Evolutionary conservation across 2,113 vertebrate genomes (phyloP), one percentile per base, ranked within the genome.

Genomic region (Chionomys nivalis): DNA sequence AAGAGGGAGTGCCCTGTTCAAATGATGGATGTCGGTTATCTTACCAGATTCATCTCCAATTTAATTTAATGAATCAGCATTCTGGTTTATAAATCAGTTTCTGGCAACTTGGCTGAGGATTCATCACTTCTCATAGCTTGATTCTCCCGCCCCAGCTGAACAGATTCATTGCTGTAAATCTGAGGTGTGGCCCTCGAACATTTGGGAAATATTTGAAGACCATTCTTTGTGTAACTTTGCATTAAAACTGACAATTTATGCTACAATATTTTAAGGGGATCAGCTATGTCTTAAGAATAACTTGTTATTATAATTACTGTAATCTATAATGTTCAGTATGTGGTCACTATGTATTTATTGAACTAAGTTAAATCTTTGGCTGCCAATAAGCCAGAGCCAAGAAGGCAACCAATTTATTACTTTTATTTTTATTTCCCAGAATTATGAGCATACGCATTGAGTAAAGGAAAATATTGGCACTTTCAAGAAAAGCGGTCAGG

Each of bases 41-140:
- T 93, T 92, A 96, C 85, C 70, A 96, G 79, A 96, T 88, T 92
- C 93, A 96, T 79, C 70, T 97, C 76, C 85, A 52, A 86, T 95
- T 98, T 96, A 58, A 95, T 90, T 96, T 96, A 96, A 96, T 96
- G 90, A 96, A 95, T 98, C 93, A 93, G 70, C 83, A 95, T 96
- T 96, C 87, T 94, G 90, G 16, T 88, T 96, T 94, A 88, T 95
- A 96, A 96, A 94, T 97, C 86, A 96, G 94, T 96, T 95, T 94
- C 93, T 94, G 83, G 93, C 83, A 94, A 94, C 63, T 42, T 97
- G 72, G 75, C 88, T 92, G 91, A 92, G 49, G 65, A 96, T 96
- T 83, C 87, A 94, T 96, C 95, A 96, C 42, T 89, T 94, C 55
- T 89, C 31, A 78, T 65, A 90, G 93, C 76, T 86, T 95, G 76